These are phyloP conservation scores for Stomatorhinus walkeri DNA, from an alignment of 2,797 vertebrate species.

Conservation along the genomic window DNA sequence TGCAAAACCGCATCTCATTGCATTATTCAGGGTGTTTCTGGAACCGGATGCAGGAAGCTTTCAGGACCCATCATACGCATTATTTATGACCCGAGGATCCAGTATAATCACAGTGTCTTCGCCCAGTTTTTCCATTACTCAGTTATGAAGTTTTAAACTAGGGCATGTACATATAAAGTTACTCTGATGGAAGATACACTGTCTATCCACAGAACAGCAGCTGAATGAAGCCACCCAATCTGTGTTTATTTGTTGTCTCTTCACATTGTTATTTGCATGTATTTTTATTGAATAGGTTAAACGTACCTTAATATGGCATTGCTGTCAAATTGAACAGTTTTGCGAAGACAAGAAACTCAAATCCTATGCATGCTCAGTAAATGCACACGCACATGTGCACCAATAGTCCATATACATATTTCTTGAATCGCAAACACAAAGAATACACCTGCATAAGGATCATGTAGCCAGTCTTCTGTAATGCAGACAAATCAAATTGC, in stretches of 20 bases:
- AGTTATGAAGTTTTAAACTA: conserved; percentile 21
- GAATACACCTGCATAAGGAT: conserved; percentile 61
- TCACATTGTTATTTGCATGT: background rate
- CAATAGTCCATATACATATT: background rate
- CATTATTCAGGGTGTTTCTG: conserved; percentile 39
- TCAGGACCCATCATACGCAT: background rate
- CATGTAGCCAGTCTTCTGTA: conserved; percentile 61
- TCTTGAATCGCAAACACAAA: conserved; percentile 42
- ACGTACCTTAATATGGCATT: background rate
- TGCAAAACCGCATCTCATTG: conserved; percentile 48
- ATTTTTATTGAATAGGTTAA: background rate
- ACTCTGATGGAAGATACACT: conserved; percentile 30
- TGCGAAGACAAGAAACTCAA: background rate
- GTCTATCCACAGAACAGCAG: conserved; percentile 43
- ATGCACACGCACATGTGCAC: background rate
- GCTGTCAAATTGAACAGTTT: background rate
- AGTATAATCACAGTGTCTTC: conserved; percentile 36
- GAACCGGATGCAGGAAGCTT: conserved; percentile 32
- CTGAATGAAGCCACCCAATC: conserved; percentile 42
- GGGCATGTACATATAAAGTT: conserved; percentile 26
- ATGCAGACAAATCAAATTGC: conserved; percentile 70
- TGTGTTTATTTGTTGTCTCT: conserved; percentile 25
- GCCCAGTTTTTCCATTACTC: conserved; percentile 24
- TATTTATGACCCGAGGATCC: background rate
- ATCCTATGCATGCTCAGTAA: background rate